Base-by-base conservation (phyloP, 2,888 invertebrate genomes). In the Osmoderma eremita region DNA sequence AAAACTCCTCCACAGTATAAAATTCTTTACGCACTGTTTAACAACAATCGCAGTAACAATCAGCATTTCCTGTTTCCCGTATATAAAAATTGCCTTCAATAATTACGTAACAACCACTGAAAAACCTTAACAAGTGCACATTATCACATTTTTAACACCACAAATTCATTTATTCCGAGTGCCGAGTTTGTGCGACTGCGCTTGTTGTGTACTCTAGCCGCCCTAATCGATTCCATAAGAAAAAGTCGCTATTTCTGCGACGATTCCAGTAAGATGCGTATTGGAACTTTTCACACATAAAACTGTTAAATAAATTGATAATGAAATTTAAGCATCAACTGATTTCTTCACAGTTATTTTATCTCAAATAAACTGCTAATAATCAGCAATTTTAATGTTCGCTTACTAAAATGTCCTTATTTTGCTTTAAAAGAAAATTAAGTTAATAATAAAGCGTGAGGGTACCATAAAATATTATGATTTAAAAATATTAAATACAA, bases 11-110 rank as follows among this genome's bases (percentile, higher is more conserved):
- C 30, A 45, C 45, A 24, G 13, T 24, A 61, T 61, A 61, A 61
- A 61, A 61, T 45, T 45, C 42, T 61, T 45, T 15, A 61, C 45
- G 58, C 58, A 61, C 58, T 45, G 58, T 45, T 61, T 61, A 61
- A 61, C 58, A 61, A 45, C 17, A 48, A 48, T 48, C 58, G 45
- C 58, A 30, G 17, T 42, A 61, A 48, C 58, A 61, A 61, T 61
- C 58, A 42, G 30, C 58, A 61, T 61, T 45, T 61, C 58, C 58
- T 61, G 58, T 18, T 61, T 61, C 58, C 58, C 45, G 58, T 45
- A 13, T 51, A 24, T 51, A 30, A 51, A 51, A 4, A 61, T 45
- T 30, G 58, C 15, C 24, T 58, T 15, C 56, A 42, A 61, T 61
- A 45, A 30, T 48, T 45, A 45, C 58, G 58, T 41, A 61, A 61